Evolutionary conservation across 2,113 vertebrate species (phyloP).

Genomic region (Ardeotis arabs): DNA sequence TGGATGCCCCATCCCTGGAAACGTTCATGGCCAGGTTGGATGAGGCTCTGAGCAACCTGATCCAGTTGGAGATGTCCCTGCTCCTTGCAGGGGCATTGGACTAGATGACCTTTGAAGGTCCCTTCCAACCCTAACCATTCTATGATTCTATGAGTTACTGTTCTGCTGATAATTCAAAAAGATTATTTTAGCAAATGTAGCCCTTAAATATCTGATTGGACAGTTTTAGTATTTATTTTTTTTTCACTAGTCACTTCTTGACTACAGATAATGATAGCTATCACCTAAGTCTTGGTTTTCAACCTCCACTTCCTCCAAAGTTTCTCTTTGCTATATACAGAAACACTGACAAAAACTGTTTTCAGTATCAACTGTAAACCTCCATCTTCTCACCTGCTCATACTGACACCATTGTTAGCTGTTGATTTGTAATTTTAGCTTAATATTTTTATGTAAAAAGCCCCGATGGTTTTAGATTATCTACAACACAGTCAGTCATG

Average conservation of each 20-base stretch:
- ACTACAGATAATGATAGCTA: neutral
- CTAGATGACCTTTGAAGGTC: too few relatives aligned
- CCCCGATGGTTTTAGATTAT: fast-evolving
- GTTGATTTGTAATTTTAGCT: neutral
- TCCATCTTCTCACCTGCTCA: neutral
- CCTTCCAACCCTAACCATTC: too few relatives aligned
- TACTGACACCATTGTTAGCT: neutral
- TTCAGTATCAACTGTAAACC: neutral
- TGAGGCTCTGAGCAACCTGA: too few relatives aligned
- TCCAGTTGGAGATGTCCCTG: too few relatives aligned
- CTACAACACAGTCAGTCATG: neutral
- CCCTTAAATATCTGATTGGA: neutral
- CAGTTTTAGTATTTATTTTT: neutral
- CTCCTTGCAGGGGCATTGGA: too few relatives aligned
- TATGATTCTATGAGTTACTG: neutral
- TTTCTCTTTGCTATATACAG: neutral
- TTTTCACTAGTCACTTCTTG: neutral
- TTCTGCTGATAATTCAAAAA: neutral
- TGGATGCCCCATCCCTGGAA: too few relatives aligned
- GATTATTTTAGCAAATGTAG: neutral
- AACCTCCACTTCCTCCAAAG: neutral
- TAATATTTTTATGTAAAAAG: neutral
- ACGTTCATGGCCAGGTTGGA: too few relatives aligned
- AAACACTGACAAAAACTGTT: neutral
- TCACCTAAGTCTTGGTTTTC: neutral